These are phyloP conservation scores for Parasteatoda lunata DNA, from an alignment of 2,888 invertebrate genomes.

Conservation along the genomic window DNA sequence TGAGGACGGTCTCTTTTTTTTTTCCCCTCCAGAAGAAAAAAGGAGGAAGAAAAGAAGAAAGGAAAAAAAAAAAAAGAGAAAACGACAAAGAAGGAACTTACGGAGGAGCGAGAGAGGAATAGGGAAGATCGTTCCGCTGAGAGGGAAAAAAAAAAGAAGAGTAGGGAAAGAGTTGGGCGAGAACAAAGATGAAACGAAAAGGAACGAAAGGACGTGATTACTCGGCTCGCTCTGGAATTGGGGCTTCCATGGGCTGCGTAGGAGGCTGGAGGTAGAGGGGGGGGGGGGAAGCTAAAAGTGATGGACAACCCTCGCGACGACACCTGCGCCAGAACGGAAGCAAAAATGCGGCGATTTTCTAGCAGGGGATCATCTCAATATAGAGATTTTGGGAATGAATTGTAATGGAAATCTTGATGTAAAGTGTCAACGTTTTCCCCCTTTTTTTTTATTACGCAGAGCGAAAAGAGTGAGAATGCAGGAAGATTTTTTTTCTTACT, in stretches of 20 bases:
- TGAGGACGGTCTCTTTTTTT: conserved; percentile 28
- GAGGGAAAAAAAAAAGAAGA: conserved; percentile 9
- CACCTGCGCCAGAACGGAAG: conserved; percentile 65
- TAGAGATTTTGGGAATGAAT: background rate
- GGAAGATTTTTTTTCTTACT: too few relatives aligned
- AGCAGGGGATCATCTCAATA: background rate
- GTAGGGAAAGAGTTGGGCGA: conserved; percentile 1
- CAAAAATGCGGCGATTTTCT: conserved; percentile 54
- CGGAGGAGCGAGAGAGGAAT: background rate
- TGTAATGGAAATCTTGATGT: too few relatives aligned
- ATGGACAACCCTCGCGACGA: conserved; percentile 63
- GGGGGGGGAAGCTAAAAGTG: conserved; percentile 24
- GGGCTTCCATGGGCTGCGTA: conserved; percentile 8
- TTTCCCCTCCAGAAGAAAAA: conserved; percentile 6
- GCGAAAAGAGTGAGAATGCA: too few relatives aligned
- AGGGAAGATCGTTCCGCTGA: background rate
- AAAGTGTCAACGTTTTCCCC: too few relatives aligned
- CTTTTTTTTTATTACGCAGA: too few relatives aligned
- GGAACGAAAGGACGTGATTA: conserved; percentile 49
- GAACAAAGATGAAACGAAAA: conserved; percentile 13
- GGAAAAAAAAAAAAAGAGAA: conserved; percentile 19
- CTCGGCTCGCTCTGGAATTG: conserved; percentile 55
- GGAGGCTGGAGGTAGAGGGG: background rate
- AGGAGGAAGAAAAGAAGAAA: conserved; percentile 5
- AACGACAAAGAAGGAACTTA: background rate